phyloP scores from a whole-genome alignment of 1,140 invertebrate genomes.

The Cotesia glomerata region DNA sequence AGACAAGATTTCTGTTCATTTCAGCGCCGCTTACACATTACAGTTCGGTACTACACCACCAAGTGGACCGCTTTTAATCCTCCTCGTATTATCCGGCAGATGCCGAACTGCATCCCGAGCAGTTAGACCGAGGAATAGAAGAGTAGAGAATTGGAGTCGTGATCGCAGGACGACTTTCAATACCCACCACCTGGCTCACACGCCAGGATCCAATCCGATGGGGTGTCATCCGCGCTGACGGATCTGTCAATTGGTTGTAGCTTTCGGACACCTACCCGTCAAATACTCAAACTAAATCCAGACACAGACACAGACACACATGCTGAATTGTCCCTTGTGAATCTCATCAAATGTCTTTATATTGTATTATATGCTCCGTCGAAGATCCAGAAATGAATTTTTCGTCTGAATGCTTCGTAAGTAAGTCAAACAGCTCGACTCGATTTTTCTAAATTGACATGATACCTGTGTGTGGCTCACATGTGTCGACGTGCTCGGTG shows the following conservation, averaged over 20 bases:
- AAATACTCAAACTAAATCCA: not conserved
- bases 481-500: constrained; percentile 36
- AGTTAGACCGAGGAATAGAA: too few relatives aligned
- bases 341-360: not conserved
- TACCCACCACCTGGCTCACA: constrained; percentile 29
- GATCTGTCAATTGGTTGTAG: constrained; percentile 50
- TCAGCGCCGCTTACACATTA: not conserved
- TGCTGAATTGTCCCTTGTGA: not conserved
- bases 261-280: constrained; percentile 34
- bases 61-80: constrained; percentile 47
- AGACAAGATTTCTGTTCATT: constrained; percentile 2
- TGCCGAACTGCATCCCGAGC: constrained; percentile 43
- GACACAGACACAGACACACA: not conserved
- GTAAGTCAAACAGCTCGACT: too few relatives aligned
- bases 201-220: constrained; percentile 8
- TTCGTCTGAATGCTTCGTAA: too few relatives aligned
- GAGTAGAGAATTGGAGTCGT: constrained; percentile 39
- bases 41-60: not conserved
- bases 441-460: not conserved
- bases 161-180: not conserved
- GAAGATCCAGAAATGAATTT: too few relatives aligned
- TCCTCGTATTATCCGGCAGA: constrained; percentile 56
- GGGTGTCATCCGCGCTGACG: constrained; percentile 58
- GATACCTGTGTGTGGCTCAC: not conserved
- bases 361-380: not conserved